phyloP scores from a whole-genome alignment of 2,888 invertebrate genomes.

The Ischnus inquisitorius region DNA sequence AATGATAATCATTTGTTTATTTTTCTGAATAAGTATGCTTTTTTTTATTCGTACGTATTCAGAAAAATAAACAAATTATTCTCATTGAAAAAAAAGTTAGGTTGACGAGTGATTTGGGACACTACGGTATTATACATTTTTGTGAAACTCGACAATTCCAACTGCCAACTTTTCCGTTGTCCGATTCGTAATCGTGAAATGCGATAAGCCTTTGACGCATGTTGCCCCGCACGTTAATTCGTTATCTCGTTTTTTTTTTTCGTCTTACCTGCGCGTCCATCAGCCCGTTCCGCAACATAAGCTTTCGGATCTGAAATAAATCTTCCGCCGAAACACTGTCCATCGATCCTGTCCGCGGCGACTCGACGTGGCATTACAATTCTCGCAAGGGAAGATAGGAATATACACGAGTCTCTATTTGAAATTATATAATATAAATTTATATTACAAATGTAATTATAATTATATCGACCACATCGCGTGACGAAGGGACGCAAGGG shows the following conservation, averaged over 20 bases:
- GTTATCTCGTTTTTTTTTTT: neutral
- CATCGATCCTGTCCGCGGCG: neutral
- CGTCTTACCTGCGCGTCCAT: neutral
- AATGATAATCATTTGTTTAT: too few species aligned
- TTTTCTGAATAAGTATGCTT: too few species aligned
- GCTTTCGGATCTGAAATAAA: conserved; percentile 5
- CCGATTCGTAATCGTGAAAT: too few species aligned
- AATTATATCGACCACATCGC: neutral
- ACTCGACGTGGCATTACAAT: neutral
- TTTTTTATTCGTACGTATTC: too few species aligned
- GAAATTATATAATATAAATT: conserved; percentile 20
- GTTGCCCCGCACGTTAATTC: neutral
- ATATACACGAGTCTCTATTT: conserved; percentile 25
- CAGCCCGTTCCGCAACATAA: neutral
- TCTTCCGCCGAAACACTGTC: neutral
- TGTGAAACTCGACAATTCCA: too few species aligned
- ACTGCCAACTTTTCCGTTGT: too few species aligned
- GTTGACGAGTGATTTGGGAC: too few species aligned
- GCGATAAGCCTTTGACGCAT: too few species aligned
- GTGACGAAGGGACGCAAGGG: neutral
- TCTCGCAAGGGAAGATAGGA: conserved; percentile 22
- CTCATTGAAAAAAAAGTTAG: too few species aligned
- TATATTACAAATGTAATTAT: conserved; percentile 1
- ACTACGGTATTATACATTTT: too few species aligned
- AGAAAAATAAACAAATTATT: too few species aligned